Conservation (phyloP, 2,113 vertebrate genomes). For the Marmota monax region DNA sequence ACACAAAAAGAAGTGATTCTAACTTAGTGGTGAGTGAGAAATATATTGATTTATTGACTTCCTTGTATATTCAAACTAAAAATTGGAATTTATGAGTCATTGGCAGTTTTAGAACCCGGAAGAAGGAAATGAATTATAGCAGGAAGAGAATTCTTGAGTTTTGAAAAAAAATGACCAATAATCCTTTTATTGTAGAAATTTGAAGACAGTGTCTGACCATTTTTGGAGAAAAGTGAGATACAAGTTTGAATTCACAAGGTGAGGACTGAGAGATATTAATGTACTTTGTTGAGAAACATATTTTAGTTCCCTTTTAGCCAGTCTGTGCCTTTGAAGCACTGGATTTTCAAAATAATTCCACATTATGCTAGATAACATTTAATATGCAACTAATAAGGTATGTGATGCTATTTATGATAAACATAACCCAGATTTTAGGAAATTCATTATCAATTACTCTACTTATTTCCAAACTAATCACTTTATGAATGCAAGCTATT, state of each 20-base stretch:
- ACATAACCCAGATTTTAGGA: constrained; percentile 18
- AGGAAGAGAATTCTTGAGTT: constrained; percentile 13
- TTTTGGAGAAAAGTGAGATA: constrained; percentile 54
- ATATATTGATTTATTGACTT: constrained; percentile 59
- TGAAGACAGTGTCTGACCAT: constrained; percentile 44
- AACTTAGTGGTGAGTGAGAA: constrained; percentile 12
- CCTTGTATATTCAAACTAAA: constrained; percentile 17
- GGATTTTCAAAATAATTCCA: constrained; percentile 16
- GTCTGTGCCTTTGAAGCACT: constrained; percentile 48
- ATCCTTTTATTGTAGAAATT: not conserved
- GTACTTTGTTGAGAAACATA: constrained; percentile 47
- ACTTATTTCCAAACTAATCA: not conserved
- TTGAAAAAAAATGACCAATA: not conserved
- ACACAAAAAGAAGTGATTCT: not conserved
- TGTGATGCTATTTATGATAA: constrained; percentile 20
- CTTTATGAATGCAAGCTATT: not conserved
- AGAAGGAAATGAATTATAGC: constrained; percentile 45
- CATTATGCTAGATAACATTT: not conserved
- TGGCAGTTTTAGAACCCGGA: constrained; percentile 16
- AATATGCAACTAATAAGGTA: not conserved
- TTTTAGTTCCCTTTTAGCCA: constrained; percentile 23
- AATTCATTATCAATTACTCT: not conserved
- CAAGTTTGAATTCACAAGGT: constrained; percentile 53
- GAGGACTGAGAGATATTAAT: constrained; percentile 29
- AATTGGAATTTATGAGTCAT: constrained; percentile 48